Conservation (phyloP, 2,888 invertebrate species). For the Nematopogon swammerdamellus region DNA sequence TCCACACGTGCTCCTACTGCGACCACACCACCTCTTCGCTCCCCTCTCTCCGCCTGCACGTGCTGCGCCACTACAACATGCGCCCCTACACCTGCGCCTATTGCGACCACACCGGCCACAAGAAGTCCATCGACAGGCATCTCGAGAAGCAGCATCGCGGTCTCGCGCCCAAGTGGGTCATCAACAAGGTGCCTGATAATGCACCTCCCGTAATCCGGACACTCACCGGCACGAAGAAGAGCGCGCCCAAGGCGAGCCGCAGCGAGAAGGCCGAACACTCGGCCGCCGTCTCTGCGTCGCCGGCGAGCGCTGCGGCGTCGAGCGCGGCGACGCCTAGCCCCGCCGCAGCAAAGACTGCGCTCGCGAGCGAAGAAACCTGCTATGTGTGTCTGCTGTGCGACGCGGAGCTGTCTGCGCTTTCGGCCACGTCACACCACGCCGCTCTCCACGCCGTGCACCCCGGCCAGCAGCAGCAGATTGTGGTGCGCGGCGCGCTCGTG, state of each 20-base stretch:
- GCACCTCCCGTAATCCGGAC: constrained; percentile 11
- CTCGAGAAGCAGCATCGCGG: constrained; percentile 22
- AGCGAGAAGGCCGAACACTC: neutral
- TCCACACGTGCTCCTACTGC: constrained; percentile 28
- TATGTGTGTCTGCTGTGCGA: constrained; percentile 31
- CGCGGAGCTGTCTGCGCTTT: constrained; percentile 19
- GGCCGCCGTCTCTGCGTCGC: no score
- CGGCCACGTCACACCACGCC: neutral
- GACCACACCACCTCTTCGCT: constrained; percentile 14
- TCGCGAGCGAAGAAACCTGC: neutral
- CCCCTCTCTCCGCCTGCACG: constrained; percentile 33
- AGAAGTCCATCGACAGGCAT: constrained; percentile 25
- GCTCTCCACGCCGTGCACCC: no score
- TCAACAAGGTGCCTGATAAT: constrained; percentile 15
- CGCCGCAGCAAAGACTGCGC: no score
- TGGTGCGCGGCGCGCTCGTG: constrained; percentile 29
- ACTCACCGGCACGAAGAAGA: constrained; percentile 9
- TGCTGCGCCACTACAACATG: constrained; percentile 39
- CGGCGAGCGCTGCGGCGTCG: no score
- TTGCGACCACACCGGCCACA: constrained; percentile 28
- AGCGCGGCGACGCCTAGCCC: no score
- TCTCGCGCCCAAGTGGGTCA: constrained; percentile 8
- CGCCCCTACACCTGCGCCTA: constrained; percentile 38
- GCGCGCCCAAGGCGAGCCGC: constrained; percentile 3
- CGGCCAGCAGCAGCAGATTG: constrained; percentile 19